Evolutionary conservation across 1,140 invertebrate genomes (phyloP).

Genomic region (Aleiodes sp.): DNA sequence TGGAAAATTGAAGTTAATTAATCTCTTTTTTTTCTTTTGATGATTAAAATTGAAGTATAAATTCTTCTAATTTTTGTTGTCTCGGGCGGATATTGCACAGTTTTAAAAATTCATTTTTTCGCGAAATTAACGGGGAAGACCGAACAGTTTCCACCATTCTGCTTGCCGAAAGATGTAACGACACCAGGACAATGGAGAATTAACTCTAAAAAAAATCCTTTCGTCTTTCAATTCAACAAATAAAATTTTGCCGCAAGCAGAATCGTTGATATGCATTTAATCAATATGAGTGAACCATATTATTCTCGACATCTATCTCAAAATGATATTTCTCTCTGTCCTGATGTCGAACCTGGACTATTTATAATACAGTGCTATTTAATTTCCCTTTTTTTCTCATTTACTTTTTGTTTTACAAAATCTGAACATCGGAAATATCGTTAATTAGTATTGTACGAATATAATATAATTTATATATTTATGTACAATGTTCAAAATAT

Average conservation of each 20-base stretch:
- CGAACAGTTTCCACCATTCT: conserved; percentile 19
- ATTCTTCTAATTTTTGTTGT: neutral
- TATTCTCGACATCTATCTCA: neutral
- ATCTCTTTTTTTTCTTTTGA: too few relatives aligned
- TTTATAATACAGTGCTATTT: conserved; percentile 1
- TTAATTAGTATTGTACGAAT: conserved; percentile 37
- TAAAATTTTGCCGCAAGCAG: neutral
- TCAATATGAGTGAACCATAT: neutral
- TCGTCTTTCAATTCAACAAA: neutral
- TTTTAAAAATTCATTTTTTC: neutral
- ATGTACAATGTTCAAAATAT: conserved; percentile 44
- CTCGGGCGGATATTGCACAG: neutral
- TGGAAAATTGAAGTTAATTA: conserved; percentile 20
- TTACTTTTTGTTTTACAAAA: conserved; percentile 33
- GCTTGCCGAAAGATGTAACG: neutral
- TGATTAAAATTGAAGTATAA: neutral
- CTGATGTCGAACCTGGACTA: conserved; percentile 13
- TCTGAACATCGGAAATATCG: conserved; percentile 37
- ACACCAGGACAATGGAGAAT: neutral
- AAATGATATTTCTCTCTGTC: neutral
- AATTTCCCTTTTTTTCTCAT: neutral
- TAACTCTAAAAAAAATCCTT: neutral
- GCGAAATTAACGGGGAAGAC: neutral
- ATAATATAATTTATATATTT: conserved; percentile 33
- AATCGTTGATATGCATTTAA: neutral